Base-by-base conservation (phyloP, 2,888 invertebrate genomes). In the Spialia ferax region DNA sequence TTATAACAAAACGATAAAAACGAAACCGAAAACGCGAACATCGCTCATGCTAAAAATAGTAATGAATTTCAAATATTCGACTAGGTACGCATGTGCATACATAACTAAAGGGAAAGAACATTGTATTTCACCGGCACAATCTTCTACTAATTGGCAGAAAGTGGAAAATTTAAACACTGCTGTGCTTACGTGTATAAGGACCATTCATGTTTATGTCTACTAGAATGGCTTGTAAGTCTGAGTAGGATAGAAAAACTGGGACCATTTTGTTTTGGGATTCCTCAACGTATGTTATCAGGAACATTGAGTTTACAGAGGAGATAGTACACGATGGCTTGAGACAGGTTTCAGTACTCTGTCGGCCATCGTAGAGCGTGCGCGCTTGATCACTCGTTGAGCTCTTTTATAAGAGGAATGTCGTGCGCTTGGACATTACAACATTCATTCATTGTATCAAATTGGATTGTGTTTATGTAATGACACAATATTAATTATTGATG, bases 251-350 rank as follows among this genome's bases (percentile, higher is more conserved):
- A 52, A 61, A 66, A 66, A 59, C 42, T 29, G 48, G 32, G 55
- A 54, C 23, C 55, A 13, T 66, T 61, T 67, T 67, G 54, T 61
- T 61, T 67, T 61, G 29, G 80, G 83, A 80, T 81, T 82, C 79
- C 76, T 76, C 70, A 79, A 83, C 81, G 83, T 84, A 82, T 79
- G 86, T 92, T 92, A 91, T 92, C 92, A 91, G 83, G 83, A 82
- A 82, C 81, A 78, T 82, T 77, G 80, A 83, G 84, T 85, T 85
- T 79, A 82, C 80, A 75, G 82, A 73, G 79, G 87, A 91, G 91
- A 91, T 91, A 91, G 89, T 87, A 78, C 74, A 74, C 80, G 80
- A 76, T 75, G 68, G 65, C 60, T 65, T 69, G 65, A 69, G 65
- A 32, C 70, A 57, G 73, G 74, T 81, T 81, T 88, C 86, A 91